These are phyloP conservation scores for Onchidella celtica DNA, from an alignment of 2,888 invertebrate genomes.

Conservation along the genomic window DNA sequence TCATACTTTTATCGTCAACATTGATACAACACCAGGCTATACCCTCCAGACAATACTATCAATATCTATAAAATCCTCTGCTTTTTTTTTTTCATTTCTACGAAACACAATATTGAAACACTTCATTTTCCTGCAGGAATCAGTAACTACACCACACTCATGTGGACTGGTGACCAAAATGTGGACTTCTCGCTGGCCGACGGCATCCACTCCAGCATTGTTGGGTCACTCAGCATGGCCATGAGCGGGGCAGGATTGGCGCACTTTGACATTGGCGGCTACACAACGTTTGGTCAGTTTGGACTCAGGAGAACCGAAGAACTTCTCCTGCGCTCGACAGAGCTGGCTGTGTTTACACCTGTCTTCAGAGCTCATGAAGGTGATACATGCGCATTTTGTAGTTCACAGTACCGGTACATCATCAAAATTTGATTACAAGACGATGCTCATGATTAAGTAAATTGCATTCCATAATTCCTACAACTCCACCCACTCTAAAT, in stretches of 20 bases:
- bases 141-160: constrained; percentile 67
- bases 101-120: too few species aligned
- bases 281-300: constrained; percentile 62
- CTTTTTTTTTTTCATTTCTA: too few species aligned
- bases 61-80: neutral
- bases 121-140: constrained; percentile 60
- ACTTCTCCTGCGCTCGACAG: constrained; percentile 72
- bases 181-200: constrained; percentile 73
- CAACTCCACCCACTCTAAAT: too few species aligned
- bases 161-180: constrained; percentile 78
- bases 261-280: constrained; percentile 77
- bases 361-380: constrained; percentile 76
- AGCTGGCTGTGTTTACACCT: constrained; percentile 73
- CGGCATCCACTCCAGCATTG: constrained; percentile 72
- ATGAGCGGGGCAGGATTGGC: constrained; percentile 71
- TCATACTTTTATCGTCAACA: too few species aligned
- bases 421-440: too few species aligned
- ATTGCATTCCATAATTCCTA: too few species aligned
- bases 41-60: too few species aligned
- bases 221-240: constrained; percentile 71
- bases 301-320: constrained; percentile 65
- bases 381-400: constrained; percentile 38
- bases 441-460: too few species aligned
- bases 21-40: too few species aligned
- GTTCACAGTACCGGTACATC: too few species aligned